phyloP scores from a whole-genome alignment of 2,113 vertebrate genomes.

The Microtus pennsylvanicus region DNA sequence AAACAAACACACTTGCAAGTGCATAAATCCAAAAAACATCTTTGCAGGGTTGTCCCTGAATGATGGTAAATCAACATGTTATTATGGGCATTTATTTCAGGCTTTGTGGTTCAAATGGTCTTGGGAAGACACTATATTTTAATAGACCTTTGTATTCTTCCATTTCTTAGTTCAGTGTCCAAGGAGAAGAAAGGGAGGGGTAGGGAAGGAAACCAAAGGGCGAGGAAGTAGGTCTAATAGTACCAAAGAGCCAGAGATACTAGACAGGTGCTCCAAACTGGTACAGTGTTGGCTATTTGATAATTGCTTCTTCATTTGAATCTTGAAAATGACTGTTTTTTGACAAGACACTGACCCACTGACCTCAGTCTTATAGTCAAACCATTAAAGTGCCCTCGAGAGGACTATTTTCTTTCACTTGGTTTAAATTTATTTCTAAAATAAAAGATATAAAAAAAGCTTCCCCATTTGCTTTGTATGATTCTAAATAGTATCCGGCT shows the following conservation, averaged over 20 bases:
- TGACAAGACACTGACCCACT: neutral
- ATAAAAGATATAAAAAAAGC: neutral
- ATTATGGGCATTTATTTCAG: neutral
- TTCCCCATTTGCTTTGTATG: neutral
- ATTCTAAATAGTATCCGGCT: constrained; percentile 32
- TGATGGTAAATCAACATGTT: neutral
- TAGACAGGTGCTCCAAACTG: neutral
- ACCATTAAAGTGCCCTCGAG: neutral
- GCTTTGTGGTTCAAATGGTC: neutral
- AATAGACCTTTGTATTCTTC: neutral
- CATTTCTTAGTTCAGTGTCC: neutral
- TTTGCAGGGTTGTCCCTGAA: neutral
- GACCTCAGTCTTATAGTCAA: neutral
- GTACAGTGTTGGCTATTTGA: neutral
- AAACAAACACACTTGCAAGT: neutral
- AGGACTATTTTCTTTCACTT: neutral
- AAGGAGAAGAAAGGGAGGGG: neutral
- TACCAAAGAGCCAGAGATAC: neutral
- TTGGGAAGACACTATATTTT: neutral
- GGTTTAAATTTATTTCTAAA: constrained; percentile 47
- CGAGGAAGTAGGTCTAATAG: neutral
- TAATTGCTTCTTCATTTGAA: neutral
- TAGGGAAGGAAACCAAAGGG: neutral
- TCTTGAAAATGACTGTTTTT: neutral
- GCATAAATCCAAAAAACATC: neutral